Conservation (phyloP, 2,888 invertebrate genomes). For the Catocala sponsa region DNA sequence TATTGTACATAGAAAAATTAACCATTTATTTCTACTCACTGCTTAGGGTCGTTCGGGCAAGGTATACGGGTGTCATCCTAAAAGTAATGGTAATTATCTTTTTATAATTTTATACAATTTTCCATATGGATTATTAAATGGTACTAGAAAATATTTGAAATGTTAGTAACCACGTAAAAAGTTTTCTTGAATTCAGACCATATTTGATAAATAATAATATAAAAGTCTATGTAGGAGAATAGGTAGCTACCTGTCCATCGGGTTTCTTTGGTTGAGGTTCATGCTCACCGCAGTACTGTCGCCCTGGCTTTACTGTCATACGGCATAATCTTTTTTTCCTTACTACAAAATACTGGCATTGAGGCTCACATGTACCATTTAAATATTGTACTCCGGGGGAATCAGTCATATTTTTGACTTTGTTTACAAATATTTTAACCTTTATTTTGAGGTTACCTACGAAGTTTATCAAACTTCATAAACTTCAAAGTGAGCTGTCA, state of each 20-base stretch:
- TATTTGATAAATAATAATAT: too few species aligned
- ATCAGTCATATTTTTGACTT: slow-evolving; percentile 28
- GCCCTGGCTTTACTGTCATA: slow-evolving; percentile 91
- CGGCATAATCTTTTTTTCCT: slow-evolving; percentile 93
- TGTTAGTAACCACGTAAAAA: too few species aligned
- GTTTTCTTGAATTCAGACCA: too few species aligned
- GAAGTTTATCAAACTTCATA: not conserved
- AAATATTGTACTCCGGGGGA: slow-evolving; percentile 16
- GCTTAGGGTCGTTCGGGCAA: slow-evolving; percentile 92
- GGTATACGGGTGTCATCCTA: slow-evolving; percentile 87
- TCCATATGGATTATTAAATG: too few species aligned
- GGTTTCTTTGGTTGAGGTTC: slow-evolving; percentile 71
- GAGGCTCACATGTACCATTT: slow-evolving; percentile 52
- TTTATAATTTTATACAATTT: too few species aligned
- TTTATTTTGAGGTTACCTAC: not conserved
- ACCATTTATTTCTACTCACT: slow-evolving; percentile 81
- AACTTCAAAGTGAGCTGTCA: too few species aligned
- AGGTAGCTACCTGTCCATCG: slow-evolving; percentile 64
- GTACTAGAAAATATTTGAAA: too few species aligned
- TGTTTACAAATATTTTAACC: slow-evolving; percentile 26
- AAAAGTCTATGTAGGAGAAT: too few species aligned
- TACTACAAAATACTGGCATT: slow-evolving; percentile 90
- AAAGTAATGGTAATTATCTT: slow-evolving; percentile 50
- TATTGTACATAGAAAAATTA: too few species aligned
- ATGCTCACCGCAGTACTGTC: slow-evolving; percentile 92